Base-by-base conservation (phyloP, 2,113 vertebrate species). In the Amphilophus citrinellus region DNA sequence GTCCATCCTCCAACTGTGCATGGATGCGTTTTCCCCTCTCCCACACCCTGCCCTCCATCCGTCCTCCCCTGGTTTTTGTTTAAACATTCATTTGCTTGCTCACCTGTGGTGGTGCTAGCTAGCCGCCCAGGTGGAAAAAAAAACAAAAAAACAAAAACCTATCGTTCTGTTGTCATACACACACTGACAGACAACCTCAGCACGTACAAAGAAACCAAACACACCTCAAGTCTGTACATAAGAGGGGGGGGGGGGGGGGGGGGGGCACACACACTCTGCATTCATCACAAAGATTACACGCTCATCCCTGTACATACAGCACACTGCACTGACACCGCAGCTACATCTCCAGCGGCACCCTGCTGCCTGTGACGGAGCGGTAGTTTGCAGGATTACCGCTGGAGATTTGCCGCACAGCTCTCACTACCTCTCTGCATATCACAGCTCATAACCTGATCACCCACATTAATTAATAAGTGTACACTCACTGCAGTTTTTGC, bases 71-170 rank as follows among this genome's bases (percentile, higher is more conserved):
- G 63, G 61, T 78, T 87, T 91, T 84, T 56, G 86, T 87, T 85
- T 91, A 84, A 94, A 98, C 97, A 98, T 97, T 97, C 97, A 98
- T 97, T 96, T 97, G 97, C 96, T 97, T 96, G 79, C 96, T 97
- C 96, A 95, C 96, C 96, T 94, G 95, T 77, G 95, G 95, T 95
- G 92, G 93, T 95, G 35, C 85, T 59, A 90, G 93, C 92, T 57
- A 75, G 84, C 85, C 7, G 94, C 96, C 87, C 82, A 85, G 87
- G 88, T 13, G 14, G 84, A 57, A 82, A 84, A 18, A 53, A 18
- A 53, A 18, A 5, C 10, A 71, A 71, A 81, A 82, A 53, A 32
- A 53, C 53, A 44, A 71, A 71, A 71, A 32, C 66, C 89, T 76
- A 63, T 75, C 73, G 63, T 88, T 91, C 91, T 84, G 82, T 81